Conservation (phyloP, 2,797 vertebrate genomes). For the Sitta carolinensis region DNA sequence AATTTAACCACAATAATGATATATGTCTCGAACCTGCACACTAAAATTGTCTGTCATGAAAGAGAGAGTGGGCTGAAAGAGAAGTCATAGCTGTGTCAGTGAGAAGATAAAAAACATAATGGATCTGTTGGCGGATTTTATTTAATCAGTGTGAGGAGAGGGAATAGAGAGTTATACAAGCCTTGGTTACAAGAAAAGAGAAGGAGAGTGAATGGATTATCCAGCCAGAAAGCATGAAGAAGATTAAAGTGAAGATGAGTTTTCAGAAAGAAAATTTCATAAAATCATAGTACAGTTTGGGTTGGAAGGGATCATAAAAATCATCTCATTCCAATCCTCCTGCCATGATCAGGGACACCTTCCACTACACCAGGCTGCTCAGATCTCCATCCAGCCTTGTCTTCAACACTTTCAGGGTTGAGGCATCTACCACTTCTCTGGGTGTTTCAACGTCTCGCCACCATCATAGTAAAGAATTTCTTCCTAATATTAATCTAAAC, state of each 20-base stretch:
- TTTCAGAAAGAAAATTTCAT: background rate
- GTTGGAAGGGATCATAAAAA: background rate
- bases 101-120: background rate
- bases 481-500: background rate
- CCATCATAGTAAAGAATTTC: background rate
- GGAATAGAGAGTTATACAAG: background rate
- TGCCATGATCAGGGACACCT: background rate
- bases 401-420: background rate
- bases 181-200: background rate
- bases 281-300: background rate
- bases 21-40: background rate
- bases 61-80: background rate
- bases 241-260: background rate
- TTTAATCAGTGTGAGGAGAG: background rate
- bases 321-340: background rate
- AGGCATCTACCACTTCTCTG: background rate
- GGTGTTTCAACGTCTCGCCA: background rate
- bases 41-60: background rate
- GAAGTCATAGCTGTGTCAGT: background rate
- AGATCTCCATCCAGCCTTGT: rapidly evolving
- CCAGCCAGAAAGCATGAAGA: background rate
- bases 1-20: slow-evolving; percentile 8
- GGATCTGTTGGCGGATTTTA: background rate
- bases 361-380: background rate
- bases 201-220: background rate